These are phyloP conservation scores for Choloepus didactylus DNA, from an alignment of 2,797 vertebrate genomes.

Conservation along the genomic window DNA sequence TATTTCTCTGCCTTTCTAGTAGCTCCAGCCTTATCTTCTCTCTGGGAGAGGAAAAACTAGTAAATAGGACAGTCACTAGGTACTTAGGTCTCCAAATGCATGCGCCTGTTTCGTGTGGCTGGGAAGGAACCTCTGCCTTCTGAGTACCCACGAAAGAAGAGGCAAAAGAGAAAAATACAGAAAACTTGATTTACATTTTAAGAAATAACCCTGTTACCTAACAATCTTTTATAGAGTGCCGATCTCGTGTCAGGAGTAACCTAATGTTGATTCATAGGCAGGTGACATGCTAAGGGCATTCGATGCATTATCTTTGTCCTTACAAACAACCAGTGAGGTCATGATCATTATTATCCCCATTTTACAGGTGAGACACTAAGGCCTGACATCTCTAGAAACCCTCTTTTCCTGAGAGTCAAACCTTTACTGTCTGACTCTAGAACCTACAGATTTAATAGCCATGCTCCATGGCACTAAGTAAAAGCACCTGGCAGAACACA, in stretches of 20 bases:
- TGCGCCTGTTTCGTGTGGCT: neutral
- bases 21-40: neutral
- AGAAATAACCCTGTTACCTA: neutral
- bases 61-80: neutral
- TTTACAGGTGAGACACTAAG: constrained; percentile 2
- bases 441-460: neutral
- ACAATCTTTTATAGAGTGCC: neutral
- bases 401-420: constrained; percentile 30
- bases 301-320: neutral
- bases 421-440: neutral
- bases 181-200: neutral
- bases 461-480: neutral
- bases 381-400: constrained; percentile 4
- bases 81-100: neutral
- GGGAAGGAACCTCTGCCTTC: neutral
- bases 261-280: neutral
- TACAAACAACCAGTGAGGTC: neutral
- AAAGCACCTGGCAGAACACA: neutral
- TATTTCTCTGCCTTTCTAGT: neutral
- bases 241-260: neutral
- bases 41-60: neutral
- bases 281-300: neutral
- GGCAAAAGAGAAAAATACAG: neutral
- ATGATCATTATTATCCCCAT: neutral
- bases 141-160: neutral